phyloP scores from a whole-genome alignment of 2,888 invertebrate genomes.

The Caenorhabditis sulstoni region DNA sequence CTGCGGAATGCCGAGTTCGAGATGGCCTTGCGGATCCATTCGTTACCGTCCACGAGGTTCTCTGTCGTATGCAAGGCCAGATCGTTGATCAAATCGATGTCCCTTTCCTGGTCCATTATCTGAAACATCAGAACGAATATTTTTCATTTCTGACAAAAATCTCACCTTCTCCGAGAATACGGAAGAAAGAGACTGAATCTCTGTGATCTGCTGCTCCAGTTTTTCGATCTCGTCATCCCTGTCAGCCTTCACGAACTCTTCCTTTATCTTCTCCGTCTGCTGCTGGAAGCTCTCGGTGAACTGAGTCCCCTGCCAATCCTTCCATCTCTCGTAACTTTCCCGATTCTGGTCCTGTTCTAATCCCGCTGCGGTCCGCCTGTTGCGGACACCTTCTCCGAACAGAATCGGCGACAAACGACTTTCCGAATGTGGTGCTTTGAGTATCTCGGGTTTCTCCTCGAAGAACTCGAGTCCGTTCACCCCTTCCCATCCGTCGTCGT shows the following conservation, averaged over 20 bases:
- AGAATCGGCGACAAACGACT: constrained; percentile 32
- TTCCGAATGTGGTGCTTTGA: constrained; percentile 1
- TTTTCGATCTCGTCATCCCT: constrained; percentile 68
- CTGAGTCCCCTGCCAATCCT: constrained; percentile 31
- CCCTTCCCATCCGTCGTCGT: constrained; percentile 45
- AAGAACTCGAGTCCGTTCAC: constrained; percentile 23
- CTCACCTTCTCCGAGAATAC: constrained; percentile 93
- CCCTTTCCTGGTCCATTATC: constrained; percentile 86
- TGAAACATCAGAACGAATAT: constrained; percentile 41
- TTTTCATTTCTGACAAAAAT: neutral
- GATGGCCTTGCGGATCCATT: constrained; percentile 94
- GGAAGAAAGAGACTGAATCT: constrained; percentile 95
- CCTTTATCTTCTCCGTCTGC: constrained; percentile 35
- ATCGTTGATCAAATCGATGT: constrained; percentile 91
- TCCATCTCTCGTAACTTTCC: constrained; percentile 51
- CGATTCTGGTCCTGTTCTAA: constrained; percentile 36
- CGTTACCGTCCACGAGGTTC: constrained; percentile 96
- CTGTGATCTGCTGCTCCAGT: constrained; percentile 88
- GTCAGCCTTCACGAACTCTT: constrained; percentile 47
- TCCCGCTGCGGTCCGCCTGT: constrained; percentile 19
- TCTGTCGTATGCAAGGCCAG: constrained; percentile 93
- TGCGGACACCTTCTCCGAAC: constrained; percentile 19
- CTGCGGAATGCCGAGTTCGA: constrained; percentile 96
- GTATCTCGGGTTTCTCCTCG: constrained; percentile 5
- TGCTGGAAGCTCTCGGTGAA: constrained; percentile 38